phyloP scores from a whole-genome alignment of 2,113 vertebrate genomes.

The Otis tarda region DNA sequence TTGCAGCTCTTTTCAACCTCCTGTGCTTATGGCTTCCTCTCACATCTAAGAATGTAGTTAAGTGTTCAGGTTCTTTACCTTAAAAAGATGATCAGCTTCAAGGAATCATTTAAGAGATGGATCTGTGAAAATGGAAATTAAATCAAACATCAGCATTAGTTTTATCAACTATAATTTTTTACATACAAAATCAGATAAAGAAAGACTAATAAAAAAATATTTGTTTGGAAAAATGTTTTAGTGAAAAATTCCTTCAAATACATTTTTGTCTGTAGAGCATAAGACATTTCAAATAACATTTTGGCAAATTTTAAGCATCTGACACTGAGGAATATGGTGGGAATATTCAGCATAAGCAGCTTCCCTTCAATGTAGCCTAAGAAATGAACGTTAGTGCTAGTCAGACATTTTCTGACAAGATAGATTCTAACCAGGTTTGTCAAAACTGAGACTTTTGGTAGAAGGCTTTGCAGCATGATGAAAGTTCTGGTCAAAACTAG shows the following conservation, averaged over 20 bases:
- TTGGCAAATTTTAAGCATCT: neutral
- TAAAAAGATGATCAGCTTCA: neutral
- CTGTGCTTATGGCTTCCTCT: constrained; percentile 4
- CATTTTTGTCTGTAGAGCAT: neutral
- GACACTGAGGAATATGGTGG: neutral
- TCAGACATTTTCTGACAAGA: neutral
- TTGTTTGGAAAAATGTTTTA: neutral
- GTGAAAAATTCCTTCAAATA: neutral
- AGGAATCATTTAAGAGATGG: neutral
- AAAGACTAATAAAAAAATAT: neutral
- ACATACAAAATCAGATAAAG: neutral
- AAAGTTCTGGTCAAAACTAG: neutral
- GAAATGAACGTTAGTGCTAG: neutral
- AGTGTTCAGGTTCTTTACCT: neutral
- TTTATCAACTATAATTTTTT: neutral
- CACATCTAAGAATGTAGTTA: neutral
- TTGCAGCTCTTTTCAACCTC: constrained; percentile 41
- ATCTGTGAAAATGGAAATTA: neutral
- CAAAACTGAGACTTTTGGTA: neutral
- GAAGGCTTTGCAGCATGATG: neutral
- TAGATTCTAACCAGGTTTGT: neutral
- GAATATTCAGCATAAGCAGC: neutral
- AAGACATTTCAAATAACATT: neutral
- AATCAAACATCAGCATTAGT: neutral
- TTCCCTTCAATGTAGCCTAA: neutral